These are phyloP conservation scores for Archivesica marissinica DNA, from an alignment of 1,140 invertebrate species.

Conservation along the genomic window DNA sequence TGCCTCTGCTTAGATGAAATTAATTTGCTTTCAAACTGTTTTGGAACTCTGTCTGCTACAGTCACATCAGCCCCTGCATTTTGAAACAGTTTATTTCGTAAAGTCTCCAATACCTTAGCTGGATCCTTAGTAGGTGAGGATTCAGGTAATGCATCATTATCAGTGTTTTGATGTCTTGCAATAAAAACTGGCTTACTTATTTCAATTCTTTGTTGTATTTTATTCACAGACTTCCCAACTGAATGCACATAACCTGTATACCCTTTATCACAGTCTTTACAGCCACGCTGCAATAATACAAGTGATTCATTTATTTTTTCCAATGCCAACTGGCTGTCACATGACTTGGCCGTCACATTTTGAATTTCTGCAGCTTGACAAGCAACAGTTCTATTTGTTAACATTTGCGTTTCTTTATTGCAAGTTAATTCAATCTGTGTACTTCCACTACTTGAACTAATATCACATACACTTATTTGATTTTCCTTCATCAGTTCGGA, in stretches of 20 bases:
- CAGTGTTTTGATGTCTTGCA: neutral
- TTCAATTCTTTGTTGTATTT: conserved; percentile 36
- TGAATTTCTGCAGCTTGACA: neutral
- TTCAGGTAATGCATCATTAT: conserved; percentile 3
- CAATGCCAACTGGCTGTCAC: neutral
- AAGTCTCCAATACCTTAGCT: conserved; percentile 26
- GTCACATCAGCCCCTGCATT: conserved; percentile 45
- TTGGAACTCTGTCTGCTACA: conserved; percentile 38
- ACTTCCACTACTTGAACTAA: neutral
- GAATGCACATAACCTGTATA: conserved; percentile 36
- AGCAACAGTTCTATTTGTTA: neutral
- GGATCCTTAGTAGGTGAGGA: conserved; percentile 27
- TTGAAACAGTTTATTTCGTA: conserved; percentile 54
- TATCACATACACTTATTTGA: neutral
- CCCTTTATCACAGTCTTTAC: neutral
- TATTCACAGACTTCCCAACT: conserved; percentile 55
- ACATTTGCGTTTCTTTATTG: neutral
- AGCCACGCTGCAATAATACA: neutral
- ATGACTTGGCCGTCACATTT: neutral
- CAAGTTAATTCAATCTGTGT: neutral
- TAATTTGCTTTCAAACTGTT: conserved; percentile 54
- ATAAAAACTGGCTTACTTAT: neutral
- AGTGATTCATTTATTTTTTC: neutral
- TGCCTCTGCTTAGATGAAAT: conserved; percentile 45
- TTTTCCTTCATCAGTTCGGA: neutral